Conservation (phyloP, 2,797 vertebrate genomes). For the Bucorvus abyssinicus region DNA sequence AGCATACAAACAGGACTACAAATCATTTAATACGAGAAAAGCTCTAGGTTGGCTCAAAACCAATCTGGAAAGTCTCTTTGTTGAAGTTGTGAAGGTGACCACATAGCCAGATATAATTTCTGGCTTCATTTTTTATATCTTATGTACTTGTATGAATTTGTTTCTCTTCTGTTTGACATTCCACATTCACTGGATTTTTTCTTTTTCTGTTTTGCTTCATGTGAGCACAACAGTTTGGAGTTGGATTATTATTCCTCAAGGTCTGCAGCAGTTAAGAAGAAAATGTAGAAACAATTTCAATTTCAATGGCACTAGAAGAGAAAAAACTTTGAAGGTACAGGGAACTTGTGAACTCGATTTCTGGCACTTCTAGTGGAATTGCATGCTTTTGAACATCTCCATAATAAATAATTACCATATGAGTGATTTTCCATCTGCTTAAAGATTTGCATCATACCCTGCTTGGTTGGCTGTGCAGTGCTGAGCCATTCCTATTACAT, state of each 20-base stretch:
- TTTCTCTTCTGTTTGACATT: neutral
- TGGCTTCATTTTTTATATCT: neutral
- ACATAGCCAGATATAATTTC: neutral
- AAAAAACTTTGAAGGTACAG: neutral
- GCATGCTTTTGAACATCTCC: neutral
- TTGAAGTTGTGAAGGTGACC: neutral
- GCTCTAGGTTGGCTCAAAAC: neutral
- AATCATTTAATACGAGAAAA: conserved; percentile 25
- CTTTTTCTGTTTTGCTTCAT: neutral
- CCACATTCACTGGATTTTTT: neutral
- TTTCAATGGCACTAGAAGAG: neutral
- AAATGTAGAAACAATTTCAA: neutral
- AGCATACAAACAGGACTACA: conserved; percentile 7
- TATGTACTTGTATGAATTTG: neutral
- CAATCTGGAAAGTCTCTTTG: neutral
- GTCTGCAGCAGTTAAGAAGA: neutral
- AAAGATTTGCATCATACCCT: neutral
- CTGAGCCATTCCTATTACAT: neutral
- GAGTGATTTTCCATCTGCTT: neutral
- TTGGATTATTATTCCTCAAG: neutral
- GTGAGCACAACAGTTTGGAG: neutral
- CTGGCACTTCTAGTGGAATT: neutral
- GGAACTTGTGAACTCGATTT: neutral
- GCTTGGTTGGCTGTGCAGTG: neutral
- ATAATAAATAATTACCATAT: neutral